These are phyloP conservation scores for Pituophis catenifer DNA, from an alignment of 2,113 vertebrate species.

Conservation along the genomic window DNA sequence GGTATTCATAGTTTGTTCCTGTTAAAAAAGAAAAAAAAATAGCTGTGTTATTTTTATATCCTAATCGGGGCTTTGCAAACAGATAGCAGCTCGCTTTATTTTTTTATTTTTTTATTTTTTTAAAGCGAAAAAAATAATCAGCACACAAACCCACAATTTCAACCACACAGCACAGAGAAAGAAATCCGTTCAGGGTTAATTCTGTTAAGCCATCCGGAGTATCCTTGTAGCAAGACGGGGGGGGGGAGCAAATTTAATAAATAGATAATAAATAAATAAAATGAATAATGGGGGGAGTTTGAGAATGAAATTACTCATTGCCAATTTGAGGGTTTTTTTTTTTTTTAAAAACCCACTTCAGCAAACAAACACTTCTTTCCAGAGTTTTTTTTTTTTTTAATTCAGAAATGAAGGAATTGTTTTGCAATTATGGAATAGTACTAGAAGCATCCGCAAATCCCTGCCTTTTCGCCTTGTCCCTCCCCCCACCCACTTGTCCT, in stretches of 20 bases:
- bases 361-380: no score
- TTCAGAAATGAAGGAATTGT: not conserved
- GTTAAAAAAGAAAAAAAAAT: not conserved
- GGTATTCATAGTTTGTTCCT: not conserved
- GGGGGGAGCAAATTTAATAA: not conserved
- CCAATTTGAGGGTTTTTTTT: not conserved
- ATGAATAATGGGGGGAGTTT: not conserved
- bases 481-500: not conserved
- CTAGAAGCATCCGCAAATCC: not conserved
- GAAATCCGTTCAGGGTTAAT: not conserved
- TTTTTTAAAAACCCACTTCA: not conserved
- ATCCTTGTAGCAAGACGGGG: not conserved
- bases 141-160: not conserved
- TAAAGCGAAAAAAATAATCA: not conserved
- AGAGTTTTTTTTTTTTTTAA: not conserved
- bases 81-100: not conserved
- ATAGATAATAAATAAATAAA: not conserved
- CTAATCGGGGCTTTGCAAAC: not conserved
- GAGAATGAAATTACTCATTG: not conserved
- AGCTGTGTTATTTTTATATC: not conserved
- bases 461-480: not conserved
- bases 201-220: not conserved
- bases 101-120: not conserved
- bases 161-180: not conserved
- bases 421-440: not conserved